Evolutionary conservation across 2,888 invertebrate genomes (phyloP).

Genomic region (Orchesella flavescens): DNA sequence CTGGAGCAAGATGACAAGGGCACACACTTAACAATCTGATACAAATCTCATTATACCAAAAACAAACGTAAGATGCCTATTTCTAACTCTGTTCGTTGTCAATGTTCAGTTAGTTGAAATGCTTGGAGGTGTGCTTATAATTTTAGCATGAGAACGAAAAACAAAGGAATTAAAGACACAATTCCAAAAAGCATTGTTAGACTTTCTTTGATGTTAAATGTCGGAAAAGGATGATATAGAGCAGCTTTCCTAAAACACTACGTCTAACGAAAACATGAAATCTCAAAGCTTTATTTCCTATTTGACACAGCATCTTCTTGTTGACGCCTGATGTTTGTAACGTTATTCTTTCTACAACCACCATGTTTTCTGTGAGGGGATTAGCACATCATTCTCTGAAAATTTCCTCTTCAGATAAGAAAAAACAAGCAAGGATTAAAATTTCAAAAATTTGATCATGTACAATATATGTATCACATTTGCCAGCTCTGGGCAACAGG

Average conservation of each 20-base stretch:
- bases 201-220: slow-evolving; percentile 37
- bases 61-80: no score
- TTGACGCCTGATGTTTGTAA: no score
- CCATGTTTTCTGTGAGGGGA: background rate
- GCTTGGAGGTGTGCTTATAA: no score
- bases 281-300: slow-evolving; percentile 3
- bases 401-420: background rate
- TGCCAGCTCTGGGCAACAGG: background rate
- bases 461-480: background rate
- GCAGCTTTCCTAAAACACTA: slow-evolving; percentile 12
- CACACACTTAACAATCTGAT: no score
- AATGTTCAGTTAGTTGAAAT: no score
- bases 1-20: no score
- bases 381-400: background rate
- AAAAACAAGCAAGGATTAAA: background rate
- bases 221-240: slow-evolving; percentile 1
- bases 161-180: background rate
- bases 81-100: no score
- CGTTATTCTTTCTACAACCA: no score
- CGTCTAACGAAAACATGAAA: slow-evolving; percentile 20
- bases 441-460: background rate
- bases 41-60: no score
- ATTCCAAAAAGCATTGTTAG: background rate
- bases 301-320: no score
- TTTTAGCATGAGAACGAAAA: slow-evolving; percentile 24